Percentiles rank a stretch among this genome's conserved stretches.
phyloP scores from a whole-genome alignment of 2,888 invertebrate species.

The Agrypnus murinus region DNA sequence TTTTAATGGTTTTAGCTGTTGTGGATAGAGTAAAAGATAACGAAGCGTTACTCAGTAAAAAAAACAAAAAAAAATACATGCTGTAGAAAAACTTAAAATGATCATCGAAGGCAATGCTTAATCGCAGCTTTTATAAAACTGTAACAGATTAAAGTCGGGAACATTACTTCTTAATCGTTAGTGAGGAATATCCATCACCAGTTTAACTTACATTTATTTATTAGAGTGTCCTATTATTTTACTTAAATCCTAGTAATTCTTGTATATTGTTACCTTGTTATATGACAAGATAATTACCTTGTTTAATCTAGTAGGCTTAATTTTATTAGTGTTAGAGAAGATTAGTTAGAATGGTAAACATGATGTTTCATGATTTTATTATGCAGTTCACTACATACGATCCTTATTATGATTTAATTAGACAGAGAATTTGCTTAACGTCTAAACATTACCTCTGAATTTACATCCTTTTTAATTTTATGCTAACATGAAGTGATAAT shows the following conservation, averaged over 20 bases:
- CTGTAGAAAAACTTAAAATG: no score
- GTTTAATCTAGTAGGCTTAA: constrained; percentile 7
- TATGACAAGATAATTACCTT: constrained; percentile 1
- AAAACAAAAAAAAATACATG: no score
- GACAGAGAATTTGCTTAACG: no score
- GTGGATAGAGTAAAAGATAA: neutral
- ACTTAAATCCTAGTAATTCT: constrained; percentile 9
- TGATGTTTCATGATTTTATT: neutral
- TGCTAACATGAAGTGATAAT: no score
- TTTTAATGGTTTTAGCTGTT: neutral
- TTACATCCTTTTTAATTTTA: no score
- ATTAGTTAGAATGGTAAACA: neutral
- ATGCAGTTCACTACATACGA: neutral
- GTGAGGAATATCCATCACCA: neutral
- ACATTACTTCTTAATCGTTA: no score
- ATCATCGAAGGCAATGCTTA: no score
- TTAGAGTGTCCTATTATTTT: neutral
- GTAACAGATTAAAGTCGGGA: no score
- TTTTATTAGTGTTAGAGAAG: constrained; percentile 2
- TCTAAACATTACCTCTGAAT: neutral
- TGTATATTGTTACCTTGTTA: constrained; percentile 15
- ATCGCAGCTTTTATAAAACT: no score
- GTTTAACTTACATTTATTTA: neutral
- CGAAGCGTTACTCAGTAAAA: neutral
- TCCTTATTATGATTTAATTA: no score